Evolutionary conservation across 2,888 invertebrate species (phyloP).

Genomic region (Baronia brevicornis): DNA sequence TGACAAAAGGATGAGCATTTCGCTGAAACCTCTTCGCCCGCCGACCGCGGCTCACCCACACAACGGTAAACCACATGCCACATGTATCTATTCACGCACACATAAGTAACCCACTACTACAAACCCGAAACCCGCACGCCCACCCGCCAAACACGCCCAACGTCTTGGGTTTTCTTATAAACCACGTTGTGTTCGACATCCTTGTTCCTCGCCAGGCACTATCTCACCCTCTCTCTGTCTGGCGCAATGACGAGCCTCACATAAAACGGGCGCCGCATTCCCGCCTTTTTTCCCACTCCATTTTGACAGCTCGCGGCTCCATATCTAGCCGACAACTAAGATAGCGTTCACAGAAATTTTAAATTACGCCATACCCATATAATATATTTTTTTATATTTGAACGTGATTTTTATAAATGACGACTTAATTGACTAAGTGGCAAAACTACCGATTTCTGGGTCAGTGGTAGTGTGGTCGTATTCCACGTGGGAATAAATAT

Average conservation of each 20-base stretch:
- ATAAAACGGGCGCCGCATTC: constrained; percentile 75
- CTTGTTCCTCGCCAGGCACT: constrained; percentile 34
- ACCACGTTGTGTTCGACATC: constrained; percentile 70
- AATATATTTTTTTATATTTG: neutral
- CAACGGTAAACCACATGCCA: constrained; percentile 47
- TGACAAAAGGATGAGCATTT: constrained; percentile 67
- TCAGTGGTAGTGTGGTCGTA: too few species aligned
- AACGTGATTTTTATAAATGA: too few species aligned
- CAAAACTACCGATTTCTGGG: too few species aligned
- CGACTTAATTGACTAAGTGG: too few species aligned
- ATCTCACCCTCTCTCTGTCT: constrained; percentile 42
- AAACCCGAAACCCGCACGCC: constrained; percentile 62
- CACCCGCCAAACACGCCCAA: constrained; percentile 76
- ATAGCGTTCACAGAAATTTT: constrained; percentile 55
- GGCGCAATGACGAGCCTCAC: constrained; percentile 73
- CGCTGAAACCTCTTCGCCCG: constrained; percentile 41
- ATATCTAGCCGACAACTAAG: constrained; percentile 72
- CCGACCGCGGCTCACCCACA: constrained; percentile 41
- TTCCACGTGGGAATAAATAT: too few species aligned
- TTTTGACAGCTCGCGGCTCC: constrained; percentile 76
- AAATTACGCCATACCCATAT: neutral
- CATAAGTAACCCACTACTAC: constrained; percentile 45
- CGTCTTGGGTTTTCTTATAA: constrained; percentile 76
- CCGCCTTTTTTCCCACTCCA: constrained; percentile 77
- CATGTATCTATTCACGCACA: constrained; percentile 42